Evolutionary conservation across 2,888 invertebrate species (phyloP).

Genomic region (Eulithis testata): DNA sequence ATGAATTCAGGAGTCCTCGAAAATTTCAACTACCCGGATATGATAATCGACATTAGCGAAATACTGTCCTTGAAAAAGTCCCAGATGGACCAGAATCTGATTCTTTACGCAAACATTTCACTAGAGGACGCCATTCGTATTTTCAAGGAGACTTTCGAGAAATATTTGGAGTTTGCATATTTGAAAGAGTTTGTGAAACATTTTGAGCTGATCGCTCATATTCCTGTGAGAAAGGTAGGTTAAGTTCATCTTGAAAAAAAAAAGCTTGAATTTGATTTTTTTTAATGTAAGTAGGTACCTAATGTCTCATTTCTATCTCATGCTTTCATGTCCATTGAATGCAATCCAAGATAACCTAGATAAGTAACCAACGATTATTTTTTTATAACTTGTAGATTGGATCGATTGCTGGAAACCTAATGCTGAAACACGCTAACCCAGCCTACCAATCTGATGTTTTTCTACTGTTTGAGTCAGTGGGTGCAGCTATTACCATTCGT

Average conservation of each 20-base stretch:
- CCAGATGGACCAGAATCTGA: constrained; percentile 65
- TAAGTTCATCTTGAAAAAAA: too few species aligned
- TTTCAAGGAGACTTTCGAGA: constrained; percentile 65
- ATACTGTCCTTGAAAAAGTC: constrained; percentile 63
- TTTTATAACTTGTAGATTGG: constrained; percentile 74
- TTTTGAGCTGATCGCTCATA: constrained; percentile 85
- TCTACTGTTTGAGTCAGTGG: constrained; percentile 83
- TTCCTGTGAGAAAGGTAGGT: constrained; percentile 85
- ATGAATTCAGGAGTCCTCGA: constrained; percentile 65
- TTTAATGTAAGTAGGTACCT: too few species aligned
- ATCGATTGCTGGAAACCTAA: constrained; percentile 88
- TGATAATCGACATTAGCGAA: constrained; percentile 69
- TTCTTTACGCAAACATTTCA: constrained; percentile 84
- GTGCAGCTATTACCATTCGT: constrained; percentile 82
- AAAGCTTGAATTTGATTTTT: too few species aligned
- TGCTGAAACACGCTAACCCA: constrained; percentile 85
- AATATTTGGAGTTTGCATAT: constrained; percentile 78
- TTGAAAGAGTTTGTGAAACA: constrained; percentile 83
- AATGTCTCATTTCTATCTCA: too few species aligned
- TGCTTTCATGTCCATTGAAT: neutral
- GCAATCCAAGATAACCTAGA: too few species aligned
- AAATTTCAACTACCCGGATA: constrained; percentile 59
- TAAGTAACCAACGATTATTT: neutral
- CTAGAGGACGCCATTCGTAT: constrained; percentile 82
- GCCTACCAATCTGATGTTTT: constrained; percentile 88